Base-by-base conservation (phyloP, 2,888 invertebrate genomes). In the Koerneria pararmatus region DNA sequence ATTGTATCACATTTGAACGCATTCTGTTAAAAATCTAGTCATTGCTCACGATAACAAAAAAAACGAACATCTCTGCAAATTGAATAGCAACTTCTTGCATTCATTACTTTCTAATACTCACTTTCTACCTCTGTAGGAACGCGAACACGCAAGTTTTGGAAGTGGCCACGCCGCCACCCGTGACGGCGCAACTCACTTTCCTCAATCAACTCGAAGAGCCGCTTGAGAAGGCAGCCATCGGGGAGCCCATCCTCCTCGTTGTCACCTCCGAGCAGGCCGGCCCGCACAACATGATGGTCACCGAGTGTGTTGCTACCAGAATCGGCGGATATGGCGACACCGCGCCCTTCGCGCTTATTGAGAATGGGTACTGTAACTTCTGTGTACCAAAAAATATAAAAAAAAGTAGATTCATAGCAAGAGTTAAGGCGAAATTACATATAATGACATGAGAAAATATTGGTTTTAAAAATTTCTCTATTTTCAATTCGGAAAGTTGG, bases 211-310 rank as follows among this genome's bases (percentile, higher is more conserved):
- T 75, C 34, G 80, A 80, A 37, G 76, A 78, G 66, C 77, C 79
- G 48, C 74, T 82, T 53, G 76, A 77, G 53, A 79, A 78, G 67
- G 79, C 83, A 6, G 76, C 81, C 22, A 83, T 83, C 66, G 83
- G 83, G 58, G 81, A 83, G 59, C 78, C 78, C 65, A 71, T 83
- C 3, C 69, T 76, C 46, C 66, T 83, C 61, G 78, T 80, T 24
- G 77, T 81, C 69, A 76, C 78, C 49, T 78, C 78, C 22, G 82
- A 81, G 24, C 83, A 63, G 70, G 82, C 83, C 56, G 82, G 82
- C 29, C 83, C 83, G 6, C 80, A 80, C 72, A 83, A 83, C 69
- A 83, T 83, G 83, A 83, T 83, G 83, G 71, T 83, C 35, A 80
- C 83, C 62, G 83, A 83, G 59, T 83, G 83, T 68, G 78, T 78